Percentiles rank a stretch among this genome's conserved stretches.
phyloP scores from a whole-genome alignment of 2,888 invertebrate genomes.

The Harpalus rubripes region DNA sequence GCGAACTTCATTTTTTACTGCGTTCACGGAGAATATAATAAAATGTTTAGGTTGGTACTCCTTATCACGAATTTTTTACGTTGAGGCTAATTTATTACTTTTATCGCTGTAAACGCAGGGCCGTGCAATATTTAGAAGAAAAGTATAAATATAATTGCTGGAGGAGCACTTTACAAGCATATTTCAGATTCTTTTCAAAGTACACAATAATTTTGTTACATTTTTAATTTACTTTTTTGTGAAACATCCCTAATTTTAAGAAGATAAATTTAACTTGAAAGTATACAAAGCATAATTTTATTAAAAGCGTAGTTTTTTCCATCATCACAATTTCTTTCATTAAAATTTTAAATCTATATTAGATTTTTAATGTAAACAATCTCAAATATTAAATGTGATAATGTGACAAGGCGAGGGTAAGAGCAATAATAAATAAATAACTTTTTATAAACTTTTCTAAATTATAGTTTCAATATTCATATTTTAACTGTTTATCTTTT shows the following conservation, averaged over 20 bases:
- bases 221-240: constrained; percentile 21
- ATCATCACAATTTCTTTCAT: not conserved
- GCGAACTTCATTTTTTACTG: constrained; percentile 52
- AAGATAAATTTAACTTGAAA: not conserved
- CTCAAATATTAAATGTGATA: too few relatives aligned
- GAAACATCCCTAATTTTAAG: constrained; percentile 6
- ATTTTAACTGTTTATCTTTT: too few relatives aligned
- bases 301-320: not conserved
- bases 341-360: not conserved
- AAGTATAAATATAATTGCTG: constrained; percentile 46
- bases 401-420: too few relatives aligned
- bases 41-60: constrained; percentile 59
- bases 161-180: constrained; percentile 27
- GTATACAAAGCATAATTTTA: constrained; percentile 8
- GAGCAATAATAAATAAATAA: too few relatives aligned
- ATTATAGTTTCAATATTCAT: too few relatives aligned
- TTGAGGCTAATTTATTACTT: constrained; percentile 49
- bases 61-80: constrained; percentile 56
- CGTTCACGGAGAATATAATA: constrained; percentile 46
- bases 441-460: too few relatives aligned
- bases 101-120: constrained; percentile 31
- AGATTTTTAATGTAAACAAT: too few relatives aligned
- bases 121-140: constrained; percentile 34
- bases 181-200: constrained; percentile 37
- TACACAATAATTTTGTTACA: constrained; percentile 37